Evolutionary conservation across 53 echinoderm and acorn worm species (phyloP), one percentile per base, ranked within the genome.

Genomic region (Mesocentrotus franciscanus): DNA sequence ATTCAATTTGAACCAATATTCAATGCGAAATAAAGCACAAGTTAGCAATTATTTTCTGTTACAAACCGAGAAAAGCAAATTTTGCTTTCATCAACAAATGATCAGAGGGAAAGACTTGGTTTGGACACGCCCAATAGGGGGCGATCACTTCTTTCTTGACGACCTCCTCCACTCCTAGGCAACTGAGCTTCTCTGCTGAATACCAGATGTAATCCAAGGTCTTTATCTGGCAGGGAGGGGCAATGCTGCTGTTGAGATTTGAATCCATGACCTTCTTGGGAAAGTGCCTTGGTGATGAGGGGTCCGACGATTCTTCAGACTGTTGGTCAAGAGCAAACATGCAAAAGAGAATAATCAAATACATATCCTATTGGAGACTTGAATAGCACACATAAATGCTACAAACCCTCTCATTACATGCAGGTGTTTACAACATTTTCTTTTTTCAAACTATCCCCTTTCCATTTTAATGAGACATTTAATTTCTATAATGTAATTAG

Each of bases 151-250:
- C 72, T 13, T 93, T 61, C 26, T 90, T 34, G 32, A 97, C 96
- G 10, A 97, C 94, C 20, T 57, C 92, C 56, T 96, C 74, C 16
- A 97, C 94, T 18, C 94, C 95, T 9, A 39, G 58, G 78, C 97
- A 97, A 34, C 3, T 14, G 1, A 97, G 91, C 26, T 60, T 76
- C 58, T 96, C 93, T 34, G 97, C 96, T 10, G 83, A 68, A 60
- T 83, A 97, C 95, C 97, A 97, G 71, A 97, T 95, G 92, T 97
- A 97, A 71, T 97, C 97, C 24, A 97, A 71, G 17, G 96, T 96
- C 39, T 29, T 24, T 15, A 66, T 49, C 1, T 71, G 30, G n/a
- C 14, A 10, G n/a, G 96, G 96, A 85, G 34, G 96, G 30, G 90
- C 11, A 1, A 96, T 94, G 78, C 32, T 57, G 60, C 55, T 24